phyloP scores from a whole-genome alignment of 2,888 invertebrate species.

The Cheilosia vernalis region DNA sequence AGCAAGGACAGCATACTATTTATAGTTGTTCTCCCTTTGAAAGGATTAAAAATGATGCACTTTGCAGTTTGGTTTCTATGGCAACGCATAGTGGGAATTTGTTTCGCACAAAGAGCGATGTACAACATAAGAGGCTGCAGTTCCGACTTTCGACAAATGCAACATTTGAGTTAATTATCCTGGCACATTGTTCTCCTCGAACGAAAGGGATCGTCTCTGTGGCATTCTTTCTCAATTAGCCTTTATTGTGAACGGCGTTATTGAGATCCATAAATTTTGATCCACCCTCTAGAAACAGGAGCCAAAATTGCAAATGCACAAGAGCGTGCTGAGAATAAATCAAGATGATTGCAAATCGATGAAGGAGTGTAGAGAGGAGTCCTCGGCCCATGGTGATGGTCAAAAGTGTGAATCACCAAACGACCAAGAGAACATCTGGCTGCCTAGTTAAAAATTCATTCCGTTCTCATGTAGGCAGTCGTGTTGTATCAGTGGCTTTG shows the following conservation, averaged over 20 bases:
- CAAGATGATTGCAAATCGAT: slow-evolving; percentile 65
- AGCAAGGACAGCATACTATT: background rate
- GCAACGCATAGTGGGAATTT: slow-evolving; percentile 23
- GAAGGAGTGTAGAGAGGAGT: background rate
- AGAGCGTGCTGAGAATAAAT: slow-evolving; percentile 46
- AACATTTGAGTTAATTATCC: slow-evolving; percentile 40
- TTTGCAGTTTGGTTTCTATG: slow-evolving; percentile 38
- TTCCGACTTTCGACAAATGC: slow-evolving; percentile 2
- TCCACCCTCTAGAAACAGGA: background rate
- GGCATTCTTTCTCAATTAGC: slow-evolving; percentile 37
- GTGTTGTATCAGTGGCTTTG: background rate
- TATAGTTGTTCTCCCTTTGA: slow-evolving; percentile 53
- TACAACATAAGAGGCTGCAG: background rate
- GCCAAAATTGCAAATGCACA: background rate
- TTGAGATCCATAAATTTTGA: slow-evolving; percentile 33
- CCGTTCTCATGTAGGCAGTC: slow-evolving; percentile 44
- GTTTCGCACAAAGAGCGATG: slow-evolving; percentile 28
- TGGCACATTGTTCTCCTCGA: slow-evolving; percentile 6
- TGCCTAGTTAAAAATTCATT: slow-evolving; percentile 64
- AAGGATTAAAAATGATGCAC: slow-evolving; percentile 64
- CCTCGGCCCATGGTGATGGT: slow-evolving; percentile 22
- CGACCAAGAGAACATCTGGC: slow-evolving; percentile 50
- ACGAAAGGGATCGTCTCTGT: background rate
- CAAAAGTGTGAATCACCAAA: slow-evolving; percentile 40
- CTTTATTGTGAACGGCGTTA: slow-evolving; percentile 1